Base-by-base conservation (phyloP, 2,888 invertebrate genomes). In the Rhingia campestris region DNA sequence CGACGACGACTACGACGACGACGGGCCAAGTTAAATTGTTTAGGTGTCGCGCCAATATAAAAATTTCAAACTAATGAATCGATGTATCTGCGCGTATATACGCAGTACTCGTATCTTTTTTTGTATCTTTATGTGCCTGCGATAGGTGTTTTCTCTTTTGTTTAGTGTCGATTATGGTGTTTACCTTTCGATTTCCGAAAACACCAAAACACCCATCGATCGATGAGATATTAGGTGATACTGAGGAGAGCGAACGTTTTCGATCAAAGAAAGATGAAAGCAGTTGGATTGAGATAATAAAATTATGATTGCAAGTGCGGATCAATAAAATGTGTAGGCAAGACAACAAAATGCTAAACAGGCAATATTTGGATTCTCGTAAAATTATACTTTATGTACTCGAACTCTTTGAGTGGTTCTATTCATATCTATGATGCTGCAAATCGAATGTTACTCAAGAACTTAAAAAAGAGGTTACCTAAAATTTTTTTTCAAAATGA, bases 231-330 rank as follows among this genome's bases (percentile, higher is more conserved):
- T 61, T 69, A 32, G 64, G 49, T 81, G 81, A 41, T 53, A 58
- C 14, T 77, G 51, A 74, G 9, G 66, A 43, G 47, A 14, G 66
- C 58, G 33, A 51, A 32, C 32, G 64, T 64, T 51, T 67, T 77
- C 76, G 81, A 82, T 77, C 81, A 82, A 82, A 74, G 63, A 61
- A 75, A 69, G 63, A 81, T 73, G 75, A 76, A 76, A 76, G 75
- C 14, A 64, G n/a, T n/a, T 49, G 4, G 35, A 37, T 43, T 7
- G 37, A 22, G 22, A 35, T n/a, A 56, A 41, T 75, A 43, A 66
- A 75, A 58, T 59, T 75, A 66, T 75, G 66, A 66, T 51, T 66
- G 49, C 74, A 35, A 6, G 33, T 30, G 22, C 22, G 14, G 49
- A 66, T 53, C 72, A 53, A 45, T 33, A 12, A n/a, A 51, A 49